A percentile compares a stretch with the other conserved stretches of the same genome.
Conservation (phyloP, 1,140 invertebrate genomes). For the Trichonephila inaurata region DNA sequence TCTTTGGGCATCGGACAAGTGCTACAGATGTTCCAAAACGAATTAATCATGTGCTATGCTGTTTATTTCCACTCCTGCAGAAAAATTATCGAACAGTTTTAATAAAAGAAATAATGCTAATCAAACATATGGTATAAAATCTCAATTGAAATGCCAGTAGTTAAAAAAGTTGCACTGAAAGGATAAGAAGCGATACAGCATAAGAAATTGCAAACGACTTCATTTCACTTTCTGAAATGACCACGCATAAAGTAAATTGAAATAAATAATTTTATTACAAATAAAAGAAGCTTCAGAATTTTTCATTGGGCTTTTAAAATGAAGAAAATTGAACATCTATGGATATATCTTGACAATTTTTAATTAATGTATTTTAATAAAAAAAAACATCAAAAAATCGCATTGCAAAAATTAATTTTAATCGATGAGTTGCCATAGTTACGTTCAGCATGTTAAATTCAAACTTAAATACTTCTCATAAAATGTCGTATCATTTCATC, state of each 20-base stretch:
- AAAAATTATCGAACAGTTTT: constrained; percentile 16
- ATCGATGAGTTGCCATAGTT: background rate
- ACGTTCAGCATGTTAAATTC: background rate
- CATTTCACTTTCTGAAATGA: constrained; percentile 12
- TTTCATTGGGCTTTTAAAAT: too few species aligned
- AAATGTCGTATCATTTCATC: background rate
- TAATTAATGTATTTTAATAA: too few species aligned
- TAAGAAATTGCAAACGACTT: constrained; percentile 11
- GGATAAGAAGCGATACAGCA: constrained; percentile 55
- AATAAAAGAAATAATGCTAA: constrained; percentile 12
- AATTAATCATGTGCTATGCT: constrained; percentile 77
- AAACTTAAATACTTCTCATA: background rate
- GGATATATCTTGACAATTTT: too few species aligned
- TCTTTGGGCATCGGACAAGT: constrained; percentile 77
- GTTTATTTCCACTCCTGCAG: background rate
- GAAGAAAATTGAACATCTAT: too few species aligned
- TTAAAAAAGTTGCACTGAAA: background rate
- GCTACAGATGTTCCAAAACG: constrained; percentile 77
- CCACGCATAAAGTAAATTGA: background rate
- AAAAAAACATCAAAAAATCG: background rate
- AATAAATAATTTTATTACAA: background rate
- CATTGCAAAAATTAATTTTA: background rate
- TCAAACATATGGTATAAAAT: constrained; percentile 42
- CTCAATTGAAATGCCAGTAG: background rate
- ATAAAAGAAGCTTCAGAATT: background rate